Base-by-base conservation (phyloP, 1,140 invertebrate species). In the Heliconius nattereri region DNA sequence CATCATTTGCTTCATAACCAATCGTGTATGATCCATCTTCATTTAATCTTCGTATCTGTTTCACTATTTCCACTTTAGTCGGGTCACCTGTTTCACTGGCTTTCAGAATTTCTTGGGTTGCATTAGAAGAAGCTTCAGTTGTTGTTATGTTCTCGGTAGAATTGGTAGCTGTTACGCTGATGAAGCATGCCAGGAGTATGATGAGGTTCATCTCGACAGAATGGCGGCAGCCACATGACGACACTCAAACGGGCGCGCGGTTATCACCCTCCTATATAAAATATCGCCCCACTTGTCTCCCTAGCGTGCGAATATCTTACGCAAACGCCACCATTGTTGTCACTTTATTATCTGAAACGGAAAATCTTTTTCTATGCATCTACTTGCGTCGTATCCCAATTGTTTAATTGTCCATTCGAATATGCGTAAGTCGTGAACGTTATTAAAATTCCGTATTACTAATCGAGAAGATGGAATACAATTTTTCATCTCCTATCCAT, bases 1-100 rank as follows among this genome's bases (percentile, higher is more conserved):
- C 97, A 91, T 98, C 97, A 73, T 96, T 97, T 5, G 97, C 97
- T 93, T 98, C 97, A 85, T 97, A 98, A 0, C 97, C 97, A 80
- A 97, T 97, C 0, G 97, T 98, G 85, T 98, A 98, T 1, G 97
- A 97, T 29, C 97, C 97, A 90, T 98, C 97, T 57, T 97, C 96
- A 86, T 98, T 98, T 0, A 97, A 94, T 90, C 97, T 96, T 80
- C 97, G 96, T 82, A 98, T 97, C 90, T 97, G 97, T 87, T 98
- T 97, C 3, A 96, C 95, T 73, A 96, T 96, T 89, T 96, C 95
- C 70, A 95, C 89, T 88, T 96, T 95, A 20, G 94, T 92, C 26
- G 93, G 93, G 81, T 95, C 95, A 66, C 93, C 95, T 0, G 95
- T 94, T 92, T 96, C 95, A 49, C 95, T 95, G 45, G 94, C 92